phyloP scores from a whole-genome alignment of 2,797 vertebrate genomes.

The Lagorchestes hirsutus region DNA sequence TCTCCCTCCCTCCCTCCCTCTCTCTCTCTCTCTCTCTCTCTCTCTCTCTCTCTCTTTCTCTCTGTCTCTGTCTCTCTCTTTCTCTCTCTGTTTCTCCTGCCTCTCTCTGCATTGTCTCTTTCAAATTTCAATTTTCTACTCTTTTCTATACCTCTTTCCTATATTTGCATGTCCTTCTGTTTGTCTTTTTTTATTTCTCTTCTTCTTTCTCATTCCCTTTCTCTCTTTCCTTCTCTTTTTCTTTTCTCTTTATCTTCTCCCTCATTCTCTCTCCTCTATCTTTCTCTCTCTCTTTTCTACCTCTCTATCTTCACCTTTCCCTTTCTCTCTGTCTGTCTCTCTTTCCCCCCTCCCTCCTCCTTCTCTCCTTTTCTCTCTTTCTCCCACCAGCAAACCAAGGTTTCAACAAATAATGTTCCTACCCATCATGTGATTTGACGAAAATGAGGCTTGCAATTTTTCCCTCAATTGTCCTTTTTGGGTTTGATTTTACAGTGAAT shows the following conservation, averaged over 20 bases:
- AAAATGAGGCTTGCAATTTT: constrained; percentile 89
- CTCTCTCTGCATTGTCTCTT: constrained; percentile 52
- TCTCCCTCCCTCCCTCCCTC: neutral
- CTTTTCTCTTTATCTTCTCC: neutral
- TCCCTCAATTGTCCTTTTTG: constrained; percentile 88
- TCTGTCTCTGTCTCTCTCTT: constrained; percentile 47
- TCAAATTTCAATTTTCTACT: constrained; percentile 61
- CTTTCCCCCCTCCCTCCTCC: constrained; percentile 57
- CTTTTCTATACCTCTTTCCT: too few relatives aligned
- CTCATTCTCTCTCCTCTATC: constrained; percentile 51
- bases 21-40: constrained; percentile 67
- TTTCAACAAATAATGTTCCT: constrained; percentile 88
- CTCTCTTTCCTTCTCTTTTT: constrained; percentile 49
- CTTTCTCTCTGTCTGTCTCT: constrained; percentile 17
- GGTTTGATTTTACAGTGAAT: constrained; percentile 85
- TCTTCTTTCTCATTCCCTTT: constrained; percentile 77
- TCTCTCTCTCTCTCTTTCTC: constrained; percentile 42
- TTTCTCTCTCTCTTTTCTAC: constrained; percentile 49
- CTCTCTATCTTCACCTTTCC: constrained; percentile 75
- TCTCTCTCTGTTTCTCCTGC: neutral
- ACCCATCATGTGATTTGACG: constrained; percentile 86
- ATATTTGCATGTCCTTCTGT: constrained; percentile 36
- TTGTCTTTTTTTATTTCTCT: constrained; percentile 1
- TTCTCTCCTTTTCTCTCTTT: constrained; percentile 52
- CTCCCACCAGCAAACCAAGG: constrained; percentile 82